Evolutionary conservation across 2,113 vertebrate species (phyloP), one percentile per base, ranked within the genome.

Genomic region (Plectropomus leopardus): DNA sequence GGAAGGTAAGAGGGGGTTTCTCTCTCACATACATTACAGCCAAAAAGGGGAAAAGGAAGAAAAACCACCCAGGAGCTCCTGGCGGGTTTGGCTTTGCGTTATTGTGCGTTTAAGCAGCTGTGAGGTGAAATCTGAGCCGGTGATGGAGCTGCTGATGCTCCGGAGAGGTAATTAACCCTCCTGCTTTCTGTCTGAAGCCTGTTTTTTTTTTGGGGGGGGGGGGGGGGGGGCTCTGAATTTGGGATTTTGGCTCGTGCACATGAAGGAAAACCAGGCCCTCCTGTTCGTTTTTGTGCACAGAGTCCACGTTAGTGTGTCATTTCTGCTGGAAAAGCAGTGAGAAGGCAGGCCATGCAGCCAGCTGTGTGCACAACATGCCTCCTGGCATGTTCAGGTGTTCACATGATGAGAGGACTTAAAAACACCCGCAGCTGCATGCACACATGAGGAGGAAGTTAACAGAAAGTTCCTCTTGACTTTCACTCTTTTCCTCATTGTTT

Each of bases 1-100:
- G 94, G 85, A 96, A 96, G 95, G 95, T 96, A 89, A 94, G 93
- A 77, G 28, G 66, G 21, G 64, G 24, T 10, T 47, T 78, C 70
- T 80, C 40, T 74, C 45, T 74, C 19, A 26, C 40, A 53, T 54
- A 64, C 55, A 40, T 70, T 10, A 23, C 59, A 36, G 10, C 45
- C 32, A 19, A 32, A 47, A 47, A 61, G 11, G 16, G 8, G 40
- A n/a, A 36, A n/a, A 11, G 14, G 23, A 4, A 34, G 0, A 8
- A 3, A 19, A 24, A 26, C 57, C 15, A 11, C 58, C 28, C 0
- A 10, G 19, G 4, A 75, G 50, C 24, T 7, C 3, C 26, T 73
- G 70, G 40, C 60, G 36, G 63, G 72, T 28, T 32, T 26, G 21
- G 9, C 32, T 40, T 24, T 36, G 4, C 14, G 64, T 45, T n/a